phyloP scores from a whole-genome alignment of 2,113 vertebrate genomes.

The Arenaria interpres region DNA sequence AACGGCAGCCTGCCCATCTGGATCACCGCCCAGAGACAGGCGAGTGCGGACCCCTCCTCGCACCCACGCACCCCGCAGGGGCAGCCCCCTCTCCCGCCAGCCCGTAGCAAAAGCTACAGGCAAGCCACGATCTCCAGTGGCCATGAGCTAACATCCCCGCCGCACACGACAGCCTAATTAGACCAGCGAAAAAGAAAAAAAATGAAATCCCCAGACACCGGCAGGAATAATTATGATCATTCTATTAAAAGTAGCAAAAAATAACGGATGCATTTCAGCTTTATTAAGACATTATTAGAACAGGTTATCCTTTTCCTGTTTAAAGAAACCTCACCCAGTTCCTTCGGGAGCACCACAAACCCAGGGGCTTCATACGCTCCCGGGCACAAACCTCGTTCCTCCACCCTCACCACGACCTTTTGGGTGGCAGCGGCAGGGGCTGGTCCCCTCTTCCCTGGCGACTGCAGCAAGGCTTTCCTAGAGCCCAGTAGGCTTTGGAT shows the following conservation, averaged over 20 bases:
- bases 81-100: neutral
- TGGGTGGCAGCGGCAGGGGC: accelerated
- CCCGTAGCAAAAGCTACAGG: neutral
- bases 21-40: conserved; percentile 94
- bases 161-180: neutral
- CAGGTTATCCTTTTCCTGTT: neutral
- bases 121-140: neutral
- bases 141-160: neutral
- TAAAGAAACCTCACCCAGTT: neutral
- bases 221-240: conserved; percentile 35
- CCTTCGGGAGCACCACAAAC: neutral
- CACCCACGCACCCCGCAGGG: neutral
- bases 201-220: neutral
- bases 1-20: conserved; percentile 90
- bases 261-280: neutral
- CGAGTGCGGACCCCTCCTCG: neutral
- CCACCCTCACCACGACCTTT: neutral
- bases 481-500: neutral
- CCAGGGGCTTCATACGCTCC: accelerated
- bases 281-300: conserved; percentile 29
- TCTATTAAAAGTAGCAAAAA: conserved; percentile 37
- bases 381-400: neutral
- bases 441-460: neutral
- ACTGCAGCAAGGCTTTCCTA: neutral
- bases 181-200: neutral